Base-by-base conservation (phyloP, 2,113 vertebrate genomes). In the Cepphus grylle region DNA sequence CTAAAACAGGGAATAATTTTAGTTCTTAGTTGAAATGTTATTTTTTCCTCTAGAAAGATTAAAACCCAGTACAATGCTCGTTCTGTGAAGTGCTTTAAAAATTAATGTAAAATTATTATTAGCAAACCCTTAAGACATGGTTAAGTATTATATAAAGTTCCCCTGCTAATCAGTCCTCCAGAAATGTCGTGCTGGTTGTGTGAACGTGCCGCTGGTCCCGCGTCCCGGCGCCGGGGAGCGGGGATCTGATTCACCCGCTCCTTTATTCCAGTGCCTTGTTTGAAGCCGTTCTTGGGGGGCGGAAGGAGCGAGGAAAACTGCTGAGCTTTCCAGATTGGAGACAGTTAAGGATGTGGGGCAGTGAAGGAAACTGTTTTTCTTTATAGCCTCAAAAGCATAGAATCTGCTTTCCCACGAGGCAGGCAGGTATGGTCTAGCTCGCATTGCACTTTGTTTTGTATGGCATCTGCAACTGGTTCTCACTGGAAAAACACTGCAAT, bases 391-490 rank as follows among this genome's bases (percentile, higher is more conserved):
- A 2, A 4, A 65, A 81, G 45, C 70, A 4, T 55, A 50, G 59
- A 43, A 38, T 62, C 80, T 78, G 29, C 32, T 38, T 80, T 29
- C 86, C 81, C 72, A 2, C 76, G 50, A 61, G 81, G 81, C 40
- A 34, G 81, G 86, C 32, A 56, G 89, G 50, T 27, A 4, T 0
- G 13, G 18, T 50, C 58, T 42, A 3, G 29, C 7, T 86, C 67
- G 79, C 70, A 2, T 40, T 65, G 81, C 27, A 7, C 62, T 81
- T 18, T 79, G 2, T 43, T 55, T 17, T 49, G 1, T 12, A 6
- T 79, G 80, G 53, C 77, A 52, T 79, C 83, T 85, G 84, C 78
- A 77, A 11, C 91, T 78, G 80, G 47, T 50, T 91, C 62, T 52
- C 29, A 7, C 89, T 91, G 95, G 91, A 86, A 56, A 74, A 52